Conservation (phyloP, 2,113 vertebrate genomes). For the Rhagologus leucostigma region DNA sequence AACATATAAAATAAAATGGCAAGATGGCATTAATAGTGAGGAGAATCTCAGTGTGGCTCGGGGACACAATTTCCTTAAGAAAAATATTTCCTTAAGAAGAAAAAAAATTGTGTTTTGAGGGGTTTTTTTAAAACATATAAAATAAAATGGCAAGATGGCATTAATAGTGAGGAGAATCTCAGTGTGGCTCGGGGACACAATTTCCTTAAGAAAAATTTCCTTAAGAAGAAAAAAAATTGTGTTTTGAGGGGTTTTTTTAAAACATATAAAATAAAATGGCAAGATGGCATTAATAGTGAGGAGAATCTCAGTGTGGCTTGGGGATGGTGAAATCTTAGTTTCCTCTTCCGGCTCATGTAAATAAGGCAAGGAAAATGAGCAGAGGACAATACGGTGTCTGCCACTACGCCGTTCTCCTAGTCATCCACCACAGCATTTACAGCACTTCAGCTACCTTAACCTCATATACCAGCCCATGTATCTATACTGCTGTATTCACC, state of each 20-base stretch:
- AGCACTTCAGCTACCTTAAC: neutral
- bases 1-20: neutral
- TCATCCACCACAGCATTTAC: neutral
- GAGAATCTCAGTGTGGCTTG: neutral
- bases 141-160: too few species aligned
- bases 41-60: neutral
- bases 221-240: neutral
- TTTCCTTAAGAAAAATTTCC: too few species aligned
- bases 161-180: too few species aligned
- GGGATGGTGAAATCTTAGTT: neutral
- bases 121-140: too few species aligned
- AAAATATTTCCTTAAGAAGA: too few species aligned
- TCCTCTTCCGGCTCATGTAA: neutral
- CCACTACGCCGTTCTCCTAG: neutral
- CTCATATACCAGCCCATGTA: neutral
- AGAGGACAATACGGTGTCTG: accelerated
- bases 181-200: too few species aligned
- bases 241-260: neutral
- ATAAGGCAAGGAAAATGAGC: neutral
- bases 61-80: too few species aligned
- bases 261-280: neutral
- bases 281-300: neutral
- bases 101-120: too few species aligned
- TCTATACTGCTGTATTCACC: neutral
- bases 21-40: too few species aligned